Percentiles rank a stretch among this genome's conserved stretches.
Conservation (phyloP, 1,140 invertebrate species). For the Druon quercuslanigerum region DNA sequence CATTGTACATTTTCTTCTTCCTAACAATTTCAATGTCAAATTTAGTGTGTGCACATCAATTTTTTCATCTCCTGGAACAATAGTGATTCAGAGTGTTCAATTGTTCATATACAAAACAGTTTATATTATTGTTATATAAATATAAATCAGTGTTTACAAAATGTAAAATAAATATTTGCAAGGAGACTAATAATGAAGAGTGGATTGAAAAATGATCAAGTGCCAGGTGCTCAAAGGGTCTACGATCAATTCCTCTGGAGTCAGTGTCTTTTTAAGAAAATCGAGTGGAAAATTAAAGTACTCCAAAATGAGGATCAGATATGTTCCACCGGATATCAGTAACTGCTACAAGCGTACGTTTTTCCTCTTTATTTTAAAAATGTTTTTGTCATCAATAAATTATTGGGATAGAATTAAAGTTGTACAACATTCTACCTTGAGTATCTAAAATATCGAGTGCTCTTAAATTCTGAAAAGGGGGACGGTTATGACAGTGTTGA, state of each 20-base stretch:
- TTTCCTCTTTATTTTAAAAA: neutral
- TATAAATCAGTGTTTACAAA: neutral
- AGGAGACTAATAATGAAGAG: slow-evolving; percentile 43
- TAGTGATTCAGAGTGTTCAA: too few species aligned
- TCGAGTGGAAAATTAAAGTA: slow-evolving; percentile 34
- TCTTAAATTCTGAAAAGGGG: neutral
- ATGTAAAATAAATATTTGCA: neutral
- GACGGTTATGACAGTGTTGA: slow-evolving; percentile 2
- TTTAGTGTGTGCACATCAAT: too few species aligned
- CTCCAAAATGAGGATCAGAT: slow-evolving; percentile 65
- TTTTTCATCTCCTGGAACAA: too few species aligned
- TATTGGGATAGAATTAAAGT: neutral
- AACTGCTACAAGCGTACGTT: slow-evolving; percentile 64
- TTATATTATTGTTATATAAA: too few species aligned
- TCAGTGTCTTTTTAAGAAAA: slow-evolving; percentile 21
- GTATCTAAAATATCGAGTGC: neutral
- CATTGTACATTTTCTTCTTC: neutral
- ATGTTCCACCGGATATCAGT: slow-evolving; percentile 62
- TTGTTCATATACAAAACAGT: too few species aligned
- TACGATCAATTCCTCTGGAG: slow-evolving; percentile 35
- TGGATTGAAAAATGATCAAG: slow-evolving; percentile 50
- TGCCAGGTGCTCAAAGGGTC: slow-evolving; percentile 23
- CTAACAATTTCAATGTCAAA: too few species aligned
- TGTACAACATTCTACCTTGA: neutral
- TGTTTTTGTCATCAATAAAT: neutral